Conservation (phyloP, 2,797 vertebrate species). For the Okamejei kenojei region DNA sequence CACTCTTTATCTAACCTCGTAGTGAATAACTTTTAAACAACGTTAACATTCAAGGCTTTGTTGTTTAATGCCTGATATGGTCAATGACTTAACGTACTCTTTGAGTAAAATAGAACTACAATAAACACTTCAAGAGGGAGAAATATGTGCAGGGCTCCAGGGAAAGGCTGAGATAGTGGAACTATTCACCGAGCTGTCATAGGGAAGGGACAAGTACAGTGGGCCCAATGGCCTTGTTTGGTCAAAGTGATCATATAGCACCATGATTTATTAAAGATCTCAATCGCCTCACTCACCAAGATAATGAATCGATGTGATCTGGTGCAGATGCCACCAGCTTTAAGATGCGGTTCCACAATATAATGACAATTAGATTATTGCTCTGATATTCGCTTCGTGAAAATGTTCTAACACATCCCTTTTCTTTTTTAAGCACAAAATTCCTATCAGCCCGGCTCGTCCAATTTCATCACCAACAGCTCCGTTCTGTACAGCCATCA, state of each 20-base stretch:
- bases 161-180: neutral
- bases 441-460: slow-evolving; percentile 64
- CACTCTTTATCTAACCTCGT: neutral
- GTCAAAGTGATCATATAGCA: no score
- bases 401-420: neutral
- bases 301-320: no score
- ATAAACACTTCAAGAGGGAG: neutral
- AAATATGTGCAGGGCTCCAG: neutral
- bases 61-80: neutral
- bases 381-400: neutral
- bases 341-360: neutral
- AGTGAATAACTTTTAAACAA: neutral
- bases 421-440: slow-evolving; percentile 63
- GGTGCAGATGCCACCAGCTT: neutral
- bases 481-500: slow-evolving; percentile 61
- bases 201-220: neutral
- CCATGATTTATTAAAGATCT: neutral
- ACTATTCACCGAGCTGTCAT: neutral
- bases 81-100: neutral
- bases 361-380: neutral
- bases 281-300: neutral
- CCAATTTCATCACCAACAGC: slow-evolving; percentile 67
- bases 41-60: neutral
- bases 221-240: neutral
- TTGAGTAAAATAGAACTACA: neutral